Evolutionary conservation across 2,113 vertebrate genomes (phyloP), one percentile per base, ranked within the genome.

Genomic region (Motacilla tschutschensis): DNA sequence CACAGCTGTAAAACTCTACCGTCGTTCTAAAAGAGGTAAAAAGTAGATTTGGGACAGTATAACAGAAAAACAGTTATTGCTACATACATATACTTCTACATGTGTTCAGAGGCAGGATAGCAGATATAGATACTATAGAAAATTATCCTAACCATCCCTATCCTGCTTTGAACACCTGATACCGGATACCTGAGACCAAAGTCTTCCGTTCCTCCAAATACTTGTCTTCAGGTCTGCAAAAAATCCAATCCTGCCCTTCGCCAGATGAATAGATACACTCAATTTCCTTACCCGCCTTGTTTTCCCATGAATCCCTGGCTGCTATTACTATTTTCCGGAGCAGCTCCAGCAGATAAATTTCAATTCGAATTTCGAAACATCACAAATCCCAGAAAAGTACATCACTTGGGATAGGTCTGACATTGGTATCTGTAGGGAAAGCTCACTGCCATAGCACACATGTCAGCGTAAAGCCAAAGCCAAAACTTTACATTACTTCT

Each of bases 211-310:
- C 18, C 8, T 50, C 36, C 33, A 14, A 10, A 7, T 38, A 31
- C 22, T 38, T 36, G 7, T 11, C 31, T 40, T 62, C 33, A 69
- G 21, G 12, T 69, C 36, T 55, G 41, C 15, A 70, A 55, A 58
- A 81, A 7, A 20, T 46, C 25, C 12, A 17, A 6, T 12, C 6
- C 12, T 38, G 12, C 16, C 44, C 62, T 76, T 51, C 54, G 29
- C 38, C 40, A 73, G 48, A 75, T 28, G 24, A 63, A 59, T 7
- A 55, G 36, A 33, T 7, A 46, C 1, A 24, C 15, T 53, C 12
- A 38, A 2, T 6, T 5, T 16, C 54, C 35, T 50, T 26, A 31
- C 10, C 29, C 0, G 1, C 4, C 13, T 14, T 25, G 14, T 41
- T 65, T 50, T 38, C 29, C 59, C 6, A 41, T 0, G 4, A 25